Percentiles rank a stretch among this genome's conserved stretches.
phyloP scores from a whole-genome alignment of 37 sponge, comb jelly and placozoan species.

The Dysidea cf. avara region DNA sequence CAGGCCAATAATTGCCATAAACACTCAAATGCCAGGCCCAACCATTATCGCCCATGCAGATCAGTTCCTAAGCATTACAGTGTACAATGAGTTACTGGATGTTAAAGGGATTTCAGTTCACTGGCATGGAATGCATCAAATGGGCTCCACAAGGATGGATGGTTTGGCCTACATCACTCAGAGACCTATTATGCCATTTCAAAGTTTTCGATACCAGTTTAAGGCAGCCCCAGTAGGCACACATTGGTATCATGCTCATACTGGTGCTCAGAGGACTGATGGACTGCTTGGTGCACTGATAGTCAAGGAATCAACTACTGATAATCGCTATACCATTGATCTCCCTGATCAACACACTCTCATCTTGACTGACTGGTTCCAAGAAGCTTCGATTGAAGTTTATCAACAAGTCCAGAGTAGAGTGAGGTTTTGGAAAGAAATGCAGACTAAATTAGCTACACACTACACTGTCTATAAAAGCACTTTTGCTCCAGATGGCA shows the following conservation, averaged over 20 bases:
- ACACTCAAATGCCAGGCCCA: conserved; percentile 57
- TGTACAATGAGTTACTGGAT: no score
- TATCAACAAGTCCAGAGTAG: conserved; percentile 31
- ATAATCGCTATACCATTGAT: no score
- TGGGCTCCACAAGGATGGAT: conserved; percentile 74
- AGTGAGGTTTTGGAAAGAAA: no score
- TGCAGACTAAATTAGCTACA: no score
- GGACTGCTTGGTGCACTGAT: conserved; percentile 78
- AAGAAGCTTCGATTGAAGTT: conserved; percentile 32
- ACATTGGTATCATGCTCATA: no score
- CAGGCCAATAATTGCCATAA: conserved; percentile 50
- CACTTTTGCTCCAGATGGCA: conserved; percentile 41
- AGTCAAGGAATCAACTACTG: conserved; percentile 41
- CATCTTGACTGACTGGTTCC: conserved; percentile 67
- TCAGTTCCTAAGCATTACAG: conserved; percentile 31
- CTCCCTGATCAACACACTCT: conserved; percentile 63
- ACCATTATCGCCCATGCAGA: conserved; percentile 48
- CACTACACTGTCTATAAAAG: no score
- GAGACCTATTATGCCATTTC: conserved; percentile 52
- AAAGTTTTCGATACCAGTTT: conserved; percentile 60
- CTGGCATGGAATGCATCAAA: conserved; percentile 76
- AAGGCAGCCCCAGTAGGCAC: conserved; percentile 60
- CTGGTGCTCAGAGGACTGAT: conserved; percentile 70
- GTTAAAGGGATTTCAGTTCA: no score
- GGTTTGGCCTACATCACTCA: conserved; percentile 71